phyloP scores from a whole-genome alignment of 2,888 invertebrate genomes.

The Phaonia tiefii region DNA sequence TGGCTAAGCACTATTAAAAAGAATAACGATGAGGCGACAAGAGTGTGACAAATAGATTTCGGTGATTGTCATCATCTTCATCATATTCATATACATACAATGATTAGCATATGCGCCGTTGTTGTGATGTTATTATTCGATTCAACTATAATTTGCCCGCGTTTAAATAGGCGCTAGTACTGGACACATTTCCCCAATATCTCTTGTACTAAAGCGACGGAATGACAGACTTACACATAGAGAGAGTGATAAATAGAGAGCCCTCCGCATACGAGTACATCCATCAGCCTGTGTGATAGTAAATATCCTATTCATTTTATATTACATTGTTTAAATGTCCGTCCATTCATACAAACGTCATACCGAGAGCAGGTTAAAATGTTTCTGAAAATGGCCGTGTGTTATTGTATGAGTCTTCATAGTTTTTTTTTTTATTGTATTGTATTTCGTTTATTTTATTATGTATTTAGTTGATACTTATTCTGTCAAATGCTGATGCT shows the following conservation, averaged over 20 bases:
- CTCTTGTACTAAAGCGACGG: no score
- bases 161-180: slow-evolving; percentile 46
- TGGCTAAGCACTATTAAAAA: no score
- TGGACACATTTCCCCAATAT: slow-evolving; percentile 21
- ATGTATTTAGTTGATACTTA: slow-evolving; percentile 44
- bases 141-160: slow-evolving; percentile 7
- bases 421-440: slow-evolving; percentile 58
- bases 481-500: slow-evolving; percentile 51
- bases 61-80: background rate
- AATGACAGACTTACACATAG: no score
- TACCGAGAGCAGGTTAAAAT: no score
- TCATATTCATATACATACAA: background rate
- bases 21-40: no score
- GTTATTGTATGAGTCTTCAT: slow-evolving; percentile 25
- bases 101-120: background rate
- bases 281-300: no score
- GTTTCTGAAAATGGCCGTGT: no score
- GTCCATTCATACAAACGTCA: no score
- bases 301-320: no score
- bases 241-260: no score
- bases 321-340: no score
- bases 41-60: background rate
- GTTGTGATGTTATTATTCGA: background rate
- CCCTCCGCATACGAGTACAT: no score
- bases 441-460: slow-evolving; percentile 64